Conservation (phyloP, 30 jellyfish, hydroid and myxozoan genomes). For the Pseudorhiza aurosa region DNA sequence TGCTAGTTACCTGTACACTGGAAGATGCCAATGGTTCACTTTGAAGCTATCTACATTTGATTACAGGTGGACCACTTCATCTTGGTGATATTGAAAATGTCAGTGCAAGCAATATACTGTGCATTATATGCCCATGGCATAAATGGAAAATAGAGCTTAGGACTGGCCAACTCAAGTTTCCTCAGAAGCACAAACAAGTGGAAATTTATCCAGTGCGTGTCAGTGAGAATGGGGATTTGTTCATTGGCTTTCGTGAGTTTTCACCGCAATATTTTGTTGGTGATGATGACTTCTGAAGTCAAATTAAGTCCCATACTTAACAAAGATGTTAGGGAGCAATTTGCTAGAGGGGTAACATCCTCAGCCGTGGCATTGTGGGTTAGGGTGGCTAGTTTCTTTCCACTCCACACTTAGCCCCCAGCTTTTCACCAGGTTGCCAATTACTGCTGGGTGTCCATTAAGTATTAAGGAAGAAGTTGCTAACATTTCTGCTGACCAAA, state of each 20-base stretch:
- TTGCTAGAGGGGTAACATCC: no score
- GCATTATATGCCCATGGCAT: constrained; percentile 97
- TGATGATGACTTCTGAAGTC: constrained; percentile 28
- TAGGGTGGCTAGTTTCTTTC: no score
- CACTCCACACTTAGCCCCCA: no score
- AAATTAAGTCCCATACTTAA: no score
- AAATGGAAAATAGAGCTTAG: constrained; percentile 79
- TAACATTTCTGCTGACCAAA: no score
- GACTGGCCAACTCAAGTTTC: constrained; percentile 74
- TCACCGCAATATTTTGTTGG: constrained; percentile 47
- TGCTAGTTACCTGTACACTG: no score
- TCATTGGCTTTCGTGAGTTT: constrained; percentile 68
- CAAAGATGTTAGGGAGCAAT: no score
- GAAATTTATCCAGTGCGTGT: constrained; percentile 76
- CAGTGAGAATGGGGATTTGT: constrained; percentile 51
- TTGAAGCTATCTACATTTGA: background rate
- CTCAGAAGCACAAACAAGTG: constrained; percentile 47
- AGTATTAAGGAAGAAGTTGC: no score
- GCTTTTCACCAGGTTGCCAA: no score
- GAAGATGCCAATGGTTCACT: no score
- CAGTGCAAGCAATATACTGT: constrained; percentile 66
- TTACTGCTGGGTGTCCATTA: no score
- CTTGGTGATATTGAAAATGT: constrained; percentile 89
- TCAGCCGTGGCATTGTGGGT: no score
- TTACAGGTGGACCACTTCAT: constrained; percentile 94